Conservation (phyloP, 1,140 invertebrate genomes). For the Drosophila ficusphila region DNA sequence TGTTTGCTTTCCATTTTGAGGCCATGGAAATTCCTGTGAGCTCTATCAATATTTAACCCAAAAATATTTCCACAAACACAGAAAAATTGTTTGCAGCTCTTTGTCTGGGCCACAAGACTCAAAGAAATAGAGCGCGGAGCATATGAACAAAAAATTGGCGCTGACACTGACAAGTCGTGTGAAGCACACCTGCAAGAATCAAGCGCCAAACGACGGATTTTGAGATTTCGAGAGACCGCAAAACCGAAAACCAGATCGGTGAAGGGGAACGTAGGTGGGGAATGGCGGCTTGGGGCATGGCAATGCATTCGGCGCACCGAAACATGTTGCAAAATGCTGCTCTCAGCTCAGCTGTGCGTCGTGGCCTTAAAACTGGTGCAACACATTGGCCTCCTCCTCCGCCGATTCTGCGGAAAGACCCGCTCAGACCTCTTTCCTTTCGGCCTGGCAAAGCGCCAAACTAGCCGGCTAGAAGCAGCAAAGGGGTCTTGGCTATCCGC, state of each 20-base stretch:
- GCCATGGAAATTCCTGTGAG: conserved; percentile 24
- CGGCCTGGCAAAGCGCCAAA: conserved; percentile 71
- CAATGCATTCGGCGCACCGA: conserved; percentile 32
- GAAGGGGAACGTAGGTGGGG: neutral
- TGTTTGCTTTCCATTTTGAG: conserved; percentile 6
- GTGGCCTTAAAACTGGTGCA: conserved; percentile 78
- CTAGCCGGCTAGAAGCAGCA: conserved; percentile 62
- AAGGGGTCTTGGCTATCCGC: conserved; percentile 13
- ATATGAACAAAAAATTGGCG: conserved; percentile 44
- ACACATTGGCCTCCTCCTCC: conserved; percentile 69
- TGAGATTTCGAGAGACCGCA: conserved; percentile 56
- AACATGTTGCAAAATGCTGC: conserved; percentile 73
- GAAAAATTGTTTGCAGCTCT: conserved; percentile 29
- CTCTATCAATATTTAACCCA: conserved; percentile 48
- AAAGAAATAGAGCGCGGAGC: conserved; percentile 27
- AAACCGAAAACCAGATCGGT: conserved; percentile 44
- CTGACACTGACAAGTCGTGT: conserved; percentile 81
- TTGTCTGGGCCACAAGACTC: conserved; percentile 27
- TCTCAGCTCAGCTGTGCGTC: conserved; percentile 60
- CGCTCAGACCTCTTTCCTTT: neutral
- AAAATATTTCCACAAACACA: conserved; percentile 26
- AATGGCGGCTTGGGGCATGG: conserved; percentile 16
- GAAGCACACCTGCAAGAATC: conserved; percentile 79
- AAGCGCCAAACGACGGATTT: conserved; percentile 46
- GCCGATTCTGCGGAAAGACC: conserved; percentile 12